A percentile compares a stretch with the other conserved stretches of the same genome.
Conservation (phyloP, 2,888 invertebrate species). For the Geophilus truncorum region DNA sequence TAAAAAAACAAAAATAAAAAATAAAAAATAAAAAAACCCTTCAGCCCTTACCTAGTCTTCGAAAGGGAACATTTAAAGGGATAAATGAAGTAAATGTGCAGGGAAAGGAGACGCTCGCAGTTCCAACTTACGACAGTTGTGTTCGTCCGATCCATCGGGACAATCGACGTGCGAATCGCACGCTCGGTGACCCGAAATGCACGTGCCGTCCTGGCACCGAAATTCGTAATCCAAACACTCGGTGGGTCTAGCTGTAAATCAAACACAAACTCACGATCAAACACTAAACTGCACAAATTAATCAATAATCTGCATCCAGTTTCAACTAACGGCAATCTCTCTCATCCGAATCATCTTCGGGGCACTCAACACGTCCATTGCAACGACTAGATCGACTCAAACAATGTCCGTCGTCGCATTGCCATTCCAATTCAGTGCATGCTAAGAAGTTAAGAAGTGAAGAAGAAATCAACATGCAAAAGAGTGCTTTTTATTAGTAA, state of each 20-base stretch:
- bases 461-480: no score
- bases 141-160: slow-evolving; percentile 50
- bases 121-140: slow-evolving; percentile 48
- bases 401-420: slow-evolving; percentile 18
- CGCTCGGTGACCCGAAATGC: slow-evolving; percentile 45
- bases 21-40: background rate
- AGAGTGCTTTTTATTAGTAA: background rate
- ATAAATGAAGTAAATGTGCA: slow-evolving; percentile 2
- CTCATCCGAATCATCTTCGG: slow-evolving; percentile 41
- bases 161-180: slow-evolving; percentile 47
- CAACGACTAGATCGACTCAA: background rate
- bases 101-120: background rate
- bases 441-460: slow-evolving; percentile 28
- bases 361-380: slow-evolving; percentile 43
- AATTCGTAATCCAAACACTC: no score
- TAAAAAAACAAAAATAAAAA: background rate
- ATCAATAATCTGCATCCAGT: background rate
- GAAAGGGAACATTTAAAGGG: background rate
- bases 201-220: slow-evolving; percentile 41
- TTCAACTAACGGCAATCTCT: slow-evolving; percentile 20
- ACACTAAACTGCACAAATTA: no score
- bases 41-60: background rate
- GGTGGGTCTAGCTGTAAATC: no score
- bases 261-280: background rate
- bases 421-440: slow-evolving; percentile 41